Evolutionary conservation across 2,888 invertebrate genomes (phyloP), one percentile per base, ranked within the genome.

Genomic region (Dasysyrphus albostriatus): DNA sequence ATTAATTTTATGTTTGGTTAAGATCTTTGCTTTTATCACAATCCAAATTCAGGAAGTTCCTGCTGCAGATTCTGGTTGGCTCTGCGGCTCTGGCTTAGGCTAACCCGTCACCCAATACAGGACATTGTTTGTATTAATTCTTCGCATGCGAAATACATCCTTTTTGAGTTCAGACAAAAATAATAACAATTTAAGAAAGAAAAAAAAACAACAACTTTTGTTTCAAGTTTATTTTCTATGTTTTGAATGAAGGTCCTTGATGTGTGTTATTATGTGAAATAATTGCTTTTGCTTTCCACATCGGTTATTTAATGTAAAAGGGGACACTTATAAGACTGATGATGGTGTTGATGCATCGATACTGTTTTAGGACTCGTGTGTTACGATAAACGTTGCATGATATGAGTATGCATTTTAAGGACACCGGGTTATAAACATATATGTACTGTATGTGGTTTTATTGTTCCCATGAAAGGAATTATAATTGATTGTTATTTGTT

Each of bases 1-100:
- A 89, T 89, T 89, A 89, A 89, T 89, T 89, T 88, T 88, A 79
- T 88, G 88, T 89, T 89, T 89, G 81, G 87, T 76, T 49, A 84
- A 82, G 80, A 88, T 83, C 88, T 83, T 75, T 73, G 78, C 83
- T 81, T 83, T 75, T 76, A 81, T 85, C 77, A 74, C 65, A 65
- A 65, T 65, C 6, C n/a, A 47, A 67, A 37, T 49, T 29, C 14
- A 37, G 67, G 37, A 74, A 83, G 56, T 82, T 19, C 51, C 37
- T 24, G 24, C 24, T 24, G 3, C 24, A 2, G 24, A n/a, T n/a
- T n/a, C 24, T 70, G 69, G 67, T 73, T 44, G 44, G 54, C 7
- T 24, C 16, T n/a, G n/a, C 6, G 29, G 29, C 24, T 7, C 12
- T 0, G 10, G 19, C 19, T 19, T n/a, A n/a, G n/a, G n/a, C 80